These are phyloP conservation scores for Luperina testacea DNA, from an alignment of 2,888 invertebrate species.

Conservation along the genomic window DNA sequence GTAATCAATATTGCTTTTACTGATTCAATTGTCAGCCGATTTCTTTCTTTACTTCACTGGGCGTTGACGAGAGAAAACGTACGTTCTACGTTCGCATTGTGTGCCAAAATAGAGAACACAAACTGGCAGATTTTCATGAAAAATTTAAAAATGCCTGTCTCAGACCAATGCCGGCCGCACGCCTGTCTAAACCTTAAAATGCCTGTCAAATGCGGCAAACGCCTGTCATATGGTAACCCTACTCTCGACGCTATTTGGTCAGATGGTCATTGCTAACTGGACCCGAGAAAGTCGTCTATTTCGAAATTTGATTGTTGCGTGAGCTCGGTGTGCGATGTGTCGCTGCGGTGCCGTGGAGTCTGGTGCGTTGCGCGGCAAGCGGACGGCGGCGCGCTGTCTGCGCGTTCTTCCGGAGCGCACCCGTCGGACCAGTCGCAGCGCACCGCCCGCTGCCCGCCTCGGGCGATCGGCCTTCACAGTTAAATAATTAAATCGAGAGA, in stretches of 20 bases:
- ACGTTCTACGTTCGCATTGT: too few species aligned
- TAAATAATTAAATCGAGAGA: slow-evolving; percentile 89
- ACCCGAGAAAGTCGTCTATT: slow-evolving; percentile 88
- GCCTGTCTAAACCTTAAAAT: too few species aligned
- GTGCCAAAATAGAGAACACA: too few species aligned
- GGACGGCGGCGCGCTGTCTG: slow-evolving; percentile 89
- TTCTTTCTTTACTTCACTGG: too few species aligned
- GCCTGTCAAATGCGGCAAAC: too few species aligned
- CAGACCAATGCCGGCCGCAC: too few species aligned
- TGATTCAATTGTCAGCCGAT: too few species aligned
- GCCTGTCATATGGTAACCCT: too few species aligned
- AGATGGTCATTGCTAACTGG: slow-evolving; percentile 83
- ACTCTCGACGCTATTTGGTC: slow-evolving; percentile 78
- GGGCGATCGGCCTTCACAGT: slow-evolving; percentile 89
- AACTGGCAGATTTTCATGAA: too few species aligned
- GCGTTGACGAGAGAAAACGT: too few species aligned
- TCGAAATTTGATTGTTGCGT: slow-evolving; percentile 88
- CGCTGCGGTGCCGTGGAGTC: slow-evolving; percentile 88
- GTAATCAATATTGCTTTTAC: too few species aligned
- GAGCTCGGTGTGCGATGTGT: slow-evolving; percentile 83
- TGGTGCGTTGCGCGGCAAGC: slow-evolving; percentile 83
- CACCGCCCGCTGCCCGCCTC: slow-evolving; percentile 87
- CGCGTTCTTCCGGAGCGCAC: slow-evolving; percentile 88
- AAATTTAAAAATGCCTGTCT: too few species aligned
- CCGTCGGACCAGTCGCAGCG: slow-evolving; percentile 89